Percentiles rank a stretch among this genome's conserved stretches.
Conservation (phyloP, 2,888 invertebrate species). For the Odontocerum albicorne region DNA sequence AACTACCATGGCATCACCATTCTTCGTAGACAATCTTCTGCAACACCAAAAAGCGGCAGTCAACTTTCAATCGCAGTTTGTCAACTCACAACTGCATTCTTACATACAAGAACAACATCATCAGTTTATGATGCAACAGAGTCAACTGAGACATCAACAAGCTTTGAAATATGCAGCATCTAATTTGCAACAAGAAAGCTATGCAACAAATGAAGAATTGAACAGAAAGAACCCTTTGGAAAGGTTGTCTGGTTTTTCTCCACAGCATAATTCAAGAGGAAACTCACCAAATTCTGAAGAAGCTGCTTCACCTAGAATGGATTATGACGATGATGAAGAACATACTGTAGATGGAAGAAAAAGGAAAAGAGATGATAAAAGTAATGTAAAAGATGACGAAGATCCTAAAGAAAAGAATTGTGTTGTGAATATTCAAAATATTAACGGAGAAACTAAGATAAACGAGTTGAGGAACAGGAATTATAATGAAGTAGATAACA, state of each 20-base stretch:
- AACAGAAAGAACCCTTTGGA: conserved; percentile 40
- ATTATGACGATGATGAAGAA: conserved; percentile 34
- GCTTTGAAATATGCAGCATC: conserved; percentile 30
- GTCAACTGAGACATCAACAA: conserved; percentile 32
- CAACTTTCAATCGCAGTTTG: conserved; percentile 54
- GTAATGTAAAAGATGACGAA: conserved; percentile 4
- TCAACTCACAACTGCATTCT: conserved; percentile 56
- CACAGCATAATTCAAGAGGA: conserved; percentile 23
- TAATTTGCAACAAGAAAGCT: conserved; percentile 40
- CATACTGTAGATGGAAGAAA: conserved; percentile 16
- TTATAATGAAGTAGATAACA: conserved; percentile 24
- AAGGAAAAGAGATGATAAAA: conserved; percentile 10
- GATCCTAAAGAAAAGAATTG: conserved; percentile 9
- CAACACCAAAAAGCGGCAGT: conserved; percentile 59
- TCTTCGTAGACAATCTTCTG: conserved; percentile 63
- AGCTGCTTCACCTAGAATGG: conserved; percentile 29
- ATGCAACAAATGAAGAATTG: conserved; percentile 15
- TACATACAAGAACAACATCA: conserved; percentile 40
- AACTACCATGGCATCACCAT: conserved; percentile 59
- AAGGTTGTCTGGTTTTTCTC: conserved; percentile 20
- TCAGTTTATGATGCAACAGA: conserved; percentile 35
- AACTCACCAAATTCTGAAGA: conserved; percentile 28
- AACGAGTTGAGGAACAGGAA: conserved; percentile 8
- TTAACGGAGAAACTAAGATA: conserved; percentile 4
- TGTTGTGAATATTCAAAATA: conserved; percentile 4